Percentiles rank a stretch among this genome's conserved stretches.
Evolutionary conservation across 2,113 vertebrate species (phyloP).

Genomic region (Sterrhoptilus dennistouni): DNA sequence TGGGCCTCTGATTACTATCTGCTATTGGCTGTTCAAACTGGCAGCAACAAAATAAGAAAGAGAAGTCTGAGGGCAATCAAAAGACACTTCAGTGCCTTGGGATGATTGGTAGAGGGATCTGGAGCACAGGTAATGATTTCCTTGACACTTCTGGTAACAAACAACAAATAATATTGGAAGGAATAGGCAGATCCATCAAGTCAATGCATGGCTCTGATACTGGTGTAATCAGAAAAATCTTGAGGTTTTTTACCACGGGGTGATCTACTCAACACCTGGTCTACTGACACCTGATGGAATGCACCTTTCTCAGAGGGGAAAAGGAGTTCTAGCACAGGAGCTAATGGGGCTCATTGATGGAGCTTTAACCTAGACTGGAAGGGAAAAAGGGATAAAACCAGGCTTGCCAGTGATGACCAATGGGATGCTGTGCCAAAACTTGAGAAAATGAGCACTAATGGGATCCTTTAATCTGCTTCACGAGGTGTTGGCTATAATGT

Average conservation of each 20-base stretch:
- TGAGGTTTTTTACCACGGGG: not conserved
- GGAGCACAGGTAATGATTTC: not conserved
- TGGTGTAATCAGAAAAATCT: not conserved
- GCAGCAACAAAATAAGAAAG: not conserved
- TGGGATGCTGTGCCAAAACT: not conserved
- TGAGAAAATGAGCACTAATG: not conserved
- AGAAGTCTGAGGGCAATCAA: not conserved
- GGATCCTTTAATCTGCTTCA: not conserved
- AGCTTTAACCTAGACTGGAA: not conserved
- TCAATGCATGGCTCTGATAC: not conserved
- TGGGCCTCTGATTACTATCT: not conserved
- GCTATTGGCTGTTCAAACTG: not conserved
- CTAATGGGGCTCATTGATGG: not conserved
- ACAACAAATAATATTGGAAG: not conserved
- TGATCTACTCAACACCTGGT: not conserved
- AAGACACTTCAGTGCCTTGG: not conserved
- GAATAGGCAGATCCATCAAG: not conserved
- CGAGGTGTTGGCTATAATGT: not conserved
- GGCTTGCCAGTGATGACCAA: not conserved
- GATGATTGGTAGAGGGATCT: not conserved
- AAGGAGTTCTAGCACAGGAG: not conserved
- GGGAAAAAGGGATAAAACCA: not conserved
- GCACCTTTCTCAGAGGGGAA: not conserved
- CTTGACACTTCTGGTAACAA: not conserved
- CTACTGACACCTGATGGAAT: not conserved